Evolutionary conservation across 2,888 invertebrate species (phyloP).

Genomic region (Caenorhabditis imperialis): DNA sequence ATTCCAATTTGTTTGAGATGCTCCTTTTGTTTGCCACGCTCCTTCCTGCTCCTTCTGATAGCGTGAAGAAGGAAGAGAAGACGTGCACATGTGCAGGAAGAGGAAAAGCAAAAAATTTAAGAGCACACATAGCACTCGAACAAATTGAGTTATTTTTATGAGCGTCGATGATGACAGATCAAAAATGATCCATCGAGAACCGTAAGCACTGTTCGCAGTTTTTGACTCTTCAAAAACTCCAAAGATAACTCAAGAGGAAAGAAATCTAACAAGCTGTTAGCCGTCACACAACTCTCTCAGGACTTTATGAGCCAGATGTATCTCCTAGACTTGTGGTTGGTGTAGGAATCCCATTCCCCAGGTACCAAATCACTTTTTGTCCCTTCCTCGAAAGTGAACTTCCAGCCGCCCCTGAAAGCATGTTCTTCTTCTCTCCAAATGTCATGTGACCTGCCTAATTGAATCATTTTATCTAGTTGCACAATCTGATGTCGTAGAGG

Average conservation of each 20-base stretch:
- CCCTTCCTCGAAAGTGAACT: no score
- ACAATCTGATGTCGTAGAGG: constrained; percentile 25
- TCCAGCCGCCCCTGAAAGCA: no score
- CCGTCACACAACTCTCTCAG: constrained; percentile 3
- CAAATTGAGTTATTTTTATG: constrained; percentile 43
- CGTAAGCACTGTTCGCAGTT: no score
- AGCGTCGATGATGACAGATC: constrained; percentile 20
- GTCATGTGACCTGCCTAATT: constrained; percentile 44
- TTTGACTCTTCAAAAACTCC: no score
- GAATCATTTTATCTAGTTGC: constrained; percentile 53
- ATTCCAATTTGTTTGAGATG: constrained; percentile 53
- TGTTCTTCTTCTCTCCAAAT: no score
- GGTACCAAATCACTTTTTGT: constrained; percentile 42
- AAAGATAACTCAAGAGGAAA: no score
- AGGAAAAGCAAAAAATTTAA: constrained; percentile 36
- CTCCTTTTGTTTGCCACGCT: constrained; percentile 44
- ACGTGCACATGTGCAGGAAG: constrained; percentile 27
- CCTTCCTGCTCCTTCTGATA: constrained; percentile 20
- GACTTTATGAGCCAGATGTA: constrained; percentile 49
- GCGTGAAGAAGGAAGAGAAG: constrained; percentile 32
- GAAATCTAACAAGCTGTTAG: constrained; percentile 32
- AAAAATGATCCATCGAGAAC: no score
- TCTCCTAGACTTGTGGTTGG: constrained; percentile 14
- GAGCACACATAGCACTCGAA: constrained; percentile 36
- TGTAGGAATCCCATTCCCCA: constrained; percentile 45